A percentile compares a stretch with the other conserved stretches of the same genome.
Evolutionary conservation across 2,888 invertebrate genomes (phyloP).

Genomic region (Gortyna flavago): DNA sequence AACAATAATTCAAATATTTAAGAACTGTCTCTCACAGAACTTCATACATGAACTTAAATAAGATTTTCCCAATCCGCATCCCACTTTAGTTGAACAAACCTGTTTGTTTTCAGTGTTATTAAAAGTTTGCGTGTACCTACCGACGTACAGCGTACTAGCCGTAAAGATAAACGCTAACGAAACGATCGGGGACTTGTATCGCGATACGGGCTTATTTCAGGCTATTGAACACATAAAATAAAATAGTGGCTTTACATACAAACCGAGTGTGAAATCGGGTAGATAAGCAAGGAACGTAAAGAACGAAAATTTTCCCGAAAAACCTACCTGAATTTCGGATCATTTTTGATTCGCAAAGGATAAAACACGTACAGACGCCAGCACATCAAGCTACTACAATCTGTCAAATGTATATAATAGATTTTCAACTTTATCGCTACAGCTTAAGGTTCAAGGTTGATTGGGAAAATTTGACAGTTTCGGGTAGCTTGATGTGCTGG

Average conservation of each 20-base stretch:
- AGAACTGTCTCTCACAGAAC: slow-evolving; percentile 11
- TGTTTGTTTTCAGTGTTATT: slow-evolving; percentile 39
- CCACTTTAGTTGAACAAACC: no score
- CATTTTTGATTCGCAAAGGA: slow-evolving; percentile 6
- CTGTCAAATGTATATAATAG: no score
- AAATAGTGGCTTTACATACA: slow-evolving; percentile 50
- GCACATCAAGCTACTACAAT: no score
- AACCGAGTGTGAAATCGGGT: slow-evolving; percentile 51
- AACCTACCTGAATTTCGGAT: slow-evolving; percentile 7
- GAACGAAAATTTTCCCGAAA: slow-evolving; percentile 10
- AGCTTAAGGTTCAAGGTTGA: no score
- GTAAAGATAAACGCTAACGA: slow-evolving; percentile 38
- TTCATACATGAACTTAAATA: not conserved
- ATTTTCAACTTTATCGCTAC: no score
- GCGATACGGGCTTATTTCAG: slow-evolving; percentile 38
- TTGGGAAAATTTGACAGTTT: no score
- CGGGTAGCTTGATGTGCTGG: no score
- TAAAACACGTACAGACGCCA: not conserved
- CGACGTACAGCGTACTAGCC: slow-evolving; percentile 19
- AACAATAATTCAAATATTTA: not conserved
- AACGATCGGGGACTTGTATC: slow-evolving; percentile 28
- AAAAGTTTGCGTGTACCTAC: slow-evolving; percentile 13
- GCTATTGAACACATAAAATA: slow-evolving; percentile 51
- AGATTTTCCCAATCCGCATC: no score
- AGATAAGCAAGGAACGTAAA: slow-evolving; percentile 34